phyloP scores from a whole-genome alignment of 2,888 invertebrate species.

The Platerodrilus igneus region DNA sequence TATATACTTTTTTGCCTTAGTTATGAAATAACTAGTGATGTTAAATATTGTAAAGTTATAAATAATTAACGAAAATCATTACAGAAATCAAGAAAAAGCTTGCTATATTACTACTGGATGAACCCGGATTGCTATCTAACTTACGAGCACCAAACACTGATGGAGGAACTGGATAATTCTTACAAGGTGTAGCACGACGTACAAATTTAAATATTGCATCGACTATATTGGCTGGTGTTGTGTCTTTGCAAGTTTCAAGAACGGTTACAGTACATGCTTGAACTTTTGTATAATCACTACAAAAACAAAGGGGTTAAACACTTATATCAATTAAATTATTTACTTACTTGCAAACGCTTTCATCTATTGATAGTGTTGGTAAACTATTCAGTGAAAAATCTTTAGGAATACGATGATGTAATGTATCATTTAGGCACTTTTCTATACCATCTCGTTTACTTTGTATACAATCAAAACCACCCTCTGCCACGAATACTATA shows the following conservation, averaged over 20 bases:
- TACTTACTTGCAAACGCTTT: slow-evolving; percentile 8
- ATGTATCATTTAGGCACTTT: slow-evolving; percentile 3
- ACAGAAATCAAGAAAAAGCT: too few relatives aligned
- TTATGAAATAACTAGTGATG: too few relatives aligned
- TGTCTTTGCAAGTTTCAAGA: slow-evolving; percentile 63
- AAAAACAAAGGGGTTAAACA: slow-evolving; percentile 30
- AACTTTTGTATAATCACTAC: slow-evolving; percentile 54
- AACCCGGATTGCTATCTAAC: too few relatives aligned
- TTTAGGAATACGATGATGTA: slow-evolving; percentile 5
- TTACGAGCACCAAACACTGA: too few relatives aligned
- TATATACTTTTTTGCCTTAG: too few relatives aligned
- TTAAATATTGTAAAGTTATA: too few relatives aligned
- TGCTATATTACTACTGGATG: too few relatives aligned
- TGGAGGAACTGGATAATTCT: too few relatives aligned
- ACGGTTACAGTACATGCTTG: slow-evolving; percentile 57
- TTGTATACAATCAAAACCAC: slow-evolving; percentile 9
- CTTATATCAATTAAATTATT: neutral
- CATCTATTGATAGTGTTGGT: slow-evolving; percentile 5
- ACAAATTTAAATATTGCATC: slow-evolving; percentile 72
- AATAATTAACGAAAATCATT: too few relatives aligned
- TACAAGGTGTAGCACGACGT: slow-evolving; percentile 62
- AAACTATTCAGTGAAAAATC: slow-evolving; percentile 7
- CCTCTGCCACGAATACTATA: slow-evolving; percentile 10
- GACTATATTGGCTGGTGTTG: slow-evolving; percentile 74
- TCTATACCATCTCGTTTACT: slow-evolving; percentile 1